A percentile compares a stretch with the other conserved stretches of the same genome.
Evolutionary conservation across 1,140 invertebrate species (phyloP).

Genomic region (Leptinotarsa undecemlineata): DNA sequence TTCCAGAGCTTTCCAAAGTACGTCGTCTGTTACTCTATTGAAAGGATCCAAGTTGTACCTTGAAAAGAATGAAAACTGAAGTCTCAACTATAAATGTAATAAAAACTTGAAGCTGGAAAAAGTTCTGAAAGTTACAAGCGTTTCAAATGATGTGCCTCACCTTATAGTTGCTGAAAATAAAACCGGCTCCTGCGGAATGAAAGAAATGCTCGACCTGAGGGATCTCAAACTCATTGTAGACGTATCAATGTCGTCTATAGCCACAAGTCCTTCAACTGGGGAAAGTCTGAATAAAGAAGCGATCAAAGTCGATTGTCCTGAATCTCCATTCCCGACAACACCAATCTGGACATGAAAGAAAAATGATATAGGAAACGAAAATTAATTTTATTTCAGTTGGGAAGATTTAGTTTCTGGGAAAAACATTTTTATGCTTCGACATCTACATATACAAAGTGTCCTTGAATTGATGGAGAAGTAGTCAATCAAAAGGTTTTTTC

Average conservation of each 20-base stretch:
- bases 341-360: slow-evolving; percentile 11
- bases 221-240: slow-evolving; percentile 66
- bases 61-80: not conserved
- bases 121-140: too few species aligned
- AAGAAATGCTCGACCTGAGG: slow-evolving; percentile 61
- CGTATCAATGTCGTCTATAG: slow-evolving; percentile 68
- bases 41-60: slow-evolving; percentile 87
- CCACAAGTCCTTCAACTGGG: slow-evolving; percentile 60
- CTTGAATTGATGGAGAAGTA: too few species aligned
- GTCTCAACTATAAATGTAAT: not conserved
- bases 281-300: slow-evolving; percentile 68
- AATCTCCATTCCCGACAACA: slow-evolving; percentile 45
- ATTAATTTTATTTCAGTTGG: not conserved
- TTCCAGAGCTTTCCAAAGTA: slow-evolving; percentile 70
- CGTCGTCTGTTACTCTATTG: slow-evolving; percentile 65
- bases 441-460: too few species aligned
- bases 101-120: not conserved
- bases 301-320: slow-evolving; percentile 81
- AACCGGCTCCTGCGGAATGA: slow-evolving; percentile 38
- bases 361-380: not conserved
- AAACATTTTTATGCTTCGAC: too few species aligned
- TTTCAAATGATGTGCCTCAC: not conserved
- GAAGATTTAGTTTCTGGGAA: too few species aligned
- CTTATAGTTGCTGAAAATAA: slow-evolving; percentile 37
- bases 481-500: not conserved